Conservation (phyloP, 2,797 vertebrate genomes). For the Leptatherina wallacei region DNA sequence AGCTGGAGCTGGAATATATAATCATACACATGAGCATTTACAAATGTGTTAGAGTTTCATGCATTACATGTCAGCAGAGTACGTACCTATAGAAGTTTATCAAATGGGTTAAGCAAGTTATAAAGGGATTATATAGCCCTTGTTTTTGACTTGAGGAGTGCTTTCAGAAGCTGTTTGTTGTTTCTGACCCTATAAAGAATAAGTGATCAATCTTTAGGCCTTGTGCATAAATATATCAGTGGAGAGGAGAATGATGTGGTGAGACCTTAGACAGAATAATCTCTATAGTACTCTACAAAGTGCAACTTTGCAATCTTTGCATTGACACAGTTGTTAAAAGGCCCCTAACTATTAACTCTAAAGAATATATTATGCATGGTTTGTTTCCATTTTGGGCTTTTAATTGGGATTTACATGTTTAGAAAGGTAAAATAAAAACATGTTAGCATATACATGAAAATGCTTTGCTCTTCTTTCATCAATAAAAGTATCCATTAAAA, state of each 20-base stretch:
- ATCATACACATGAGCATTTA: conserved; percentile 72
- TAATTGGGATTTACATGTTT: conserved; percentile 44
- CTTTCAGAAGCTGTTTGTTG: conserved; percentile 38
- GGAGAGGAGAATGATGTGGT: conserved; percentile 42
- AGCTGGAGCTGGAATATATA: conserved; percentile 73
- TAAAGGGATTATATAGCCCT: conserved; percentile 76
- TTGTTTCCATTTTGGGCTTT: conserved; percentile 56
- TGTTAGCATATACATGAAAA: conserved; percentile 49
- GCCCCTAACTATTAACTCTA: conserved; percentile 41
- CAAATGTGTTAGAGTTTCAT: conserved; percentile 80
- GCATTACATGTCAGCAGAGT: conserved; percentile 82
- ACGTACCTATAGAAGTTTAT: conserved; percentile 74
- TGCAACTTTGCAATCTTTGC: conserved; percentile 72
- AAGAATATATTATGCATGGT: conserved; percentile 41
- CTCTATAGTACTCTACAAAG: conserved; percentile 68
- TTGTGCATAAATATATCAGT: conserved; percentile 33
- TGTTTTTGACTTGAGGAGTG: conserved; percentile 61
- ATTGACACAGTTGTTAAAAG: conserved; percentile 47
- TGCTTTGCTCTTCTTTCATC: conserved; percentile 48
- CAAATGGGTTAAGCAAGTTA: conserved; percentile 78
- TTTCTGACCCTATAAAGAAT: conserved; percentile 30
- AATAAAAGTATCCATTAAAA: conserved; percentile 60
- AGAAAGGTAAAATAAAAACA: conserved; percentile 34
- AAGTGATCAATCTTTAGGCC: conserved; percentile 34
- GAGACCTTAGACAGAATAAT: conserved; percentile 38